These are phyloP conservation scores for Tarsius wallacei DNA, from an alignment of 2,797 vertebrate species.

Conservation along the genomic window DNA sequence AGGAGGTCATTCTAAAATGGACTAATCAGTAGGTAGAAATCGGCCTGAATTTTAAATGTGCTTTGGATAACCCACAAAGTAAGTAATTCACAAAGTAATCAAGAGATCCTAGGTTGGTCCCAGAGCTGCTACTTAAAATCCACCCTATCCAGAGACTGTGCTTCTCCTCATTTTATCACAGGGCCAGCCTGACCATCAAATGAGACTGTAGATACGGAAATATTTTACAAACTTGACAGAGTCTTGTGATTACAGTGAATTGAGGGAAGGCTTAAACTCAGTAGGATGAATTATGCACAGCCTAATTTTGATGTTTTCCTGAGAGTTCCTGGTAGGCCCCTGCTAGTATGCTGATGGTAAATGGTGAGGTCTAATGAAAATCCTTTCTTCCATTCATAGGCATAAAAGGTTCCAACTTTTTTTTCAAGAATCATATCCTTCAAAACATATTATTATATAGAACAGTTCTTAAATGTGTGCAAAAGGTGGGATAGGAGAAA, in stretches of 20 bases:
- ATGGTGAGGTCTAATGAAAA: slow-evolving; percentile 30
- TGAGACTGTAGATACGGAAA: background rate
- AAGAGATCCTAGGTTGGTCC: slow-evolving; percentile 3
- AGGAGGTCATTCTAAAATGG: slow-evolving; percentile 25
- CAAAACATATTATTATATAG: slow-evolving; percentile 41
- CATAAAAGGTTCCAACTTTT: slow-evolving; percentile 7
- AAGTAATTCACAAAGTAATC: slow-evolving; percentile 57
- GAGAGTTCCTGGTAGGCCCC: slow-evolving; percentile 12
- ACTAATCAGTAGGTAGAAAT: slow-evolving; percentile 59
- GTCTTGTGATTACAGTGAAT: background rate
- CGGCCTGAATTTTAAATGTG: slow-evolving; percentile 23
- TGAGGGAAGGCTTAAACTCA: background rate
- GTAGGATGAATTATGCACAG: background rate
- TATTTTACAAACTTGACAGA: background rate
- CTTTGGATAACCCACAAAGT: slow-evolving; percentile 37
- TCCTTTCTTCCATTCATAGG: slow-evolving; percentile 5
- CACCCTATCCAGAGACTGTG: background rate
- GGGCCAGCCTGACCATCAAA: background rate
- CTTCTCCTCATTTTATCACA: background rate
- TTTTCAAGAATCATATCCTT: slow-evolving; percentile 41
- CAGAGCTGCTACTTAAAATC: slow-evolving; percentile 27
- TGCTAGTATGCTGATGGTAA: slow-evolving; percentile 4
- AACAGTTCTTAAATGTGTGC: slow-evolving; percentile 61
- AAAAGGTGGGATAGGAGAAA: background rate
- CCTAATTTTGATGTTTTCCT: slow-evolving; percentile 50